Base-by-base conservation (phyloP, 1,140 invertebrate genomes). In the Formica selysi region DNA sequence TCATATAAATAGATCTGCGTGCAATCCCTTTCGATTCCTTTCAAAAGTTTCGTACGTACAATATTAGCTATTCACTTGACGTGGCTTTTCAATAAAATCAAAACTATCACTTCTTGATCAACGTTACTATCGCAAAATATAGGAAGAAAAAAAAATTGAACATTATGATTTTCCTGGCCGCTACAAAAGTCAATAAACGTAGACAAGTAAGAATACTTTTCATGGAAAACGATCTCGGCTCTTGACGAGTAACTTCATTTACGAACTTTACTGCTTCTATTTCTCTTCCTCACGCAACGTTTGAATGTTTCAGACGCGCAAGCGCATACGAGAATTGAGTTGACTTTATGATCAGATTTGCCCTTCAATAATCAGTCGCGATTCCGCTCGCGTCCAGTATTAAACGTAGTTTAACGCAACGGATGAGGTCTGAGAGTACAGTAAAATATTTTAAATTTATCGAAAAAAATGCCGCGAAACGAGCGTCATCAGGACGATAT, bases 151-250 rank as follows among this genome's bases (percentile, higher is more conserved):
- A 8, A 32, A 61, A 83, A 54, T 81, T 71, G 32, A 74, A 54
- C 10, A 8, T 36, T 61, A 44, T 73, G 2, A 29, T 44, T 57
- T 65, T 81, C 48, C 19, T 41, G 32, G 3, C 57, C 11, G 11
- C 7, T 10, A 7, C 5, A 80, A 80, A 80, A 70, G 78, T 80
- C 78, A 57, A 80, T 16, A 36, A 32, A 80, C 64, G 5, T 67
- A 48, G 32, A n/a, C 41, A 19, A 51, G 57, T 57, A 41, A 54
- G 59, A 80, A 59, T 80, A 80, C 8, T 13, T 26, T 71, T 80
- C 48, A 57, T 57, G n/a, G 54, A 74, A 83, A 73, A 6, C 54
- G 13, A 71, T 74, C n/a, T 44, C 19, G 3, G 4, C 57, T 13
- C 19, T n/a, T 22, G 22, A 13, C 29, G 8, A 54, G 29, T 29